Conservation (phyloP, 1,140 invertebrate species). For the Drosophila bocki region DNA sequence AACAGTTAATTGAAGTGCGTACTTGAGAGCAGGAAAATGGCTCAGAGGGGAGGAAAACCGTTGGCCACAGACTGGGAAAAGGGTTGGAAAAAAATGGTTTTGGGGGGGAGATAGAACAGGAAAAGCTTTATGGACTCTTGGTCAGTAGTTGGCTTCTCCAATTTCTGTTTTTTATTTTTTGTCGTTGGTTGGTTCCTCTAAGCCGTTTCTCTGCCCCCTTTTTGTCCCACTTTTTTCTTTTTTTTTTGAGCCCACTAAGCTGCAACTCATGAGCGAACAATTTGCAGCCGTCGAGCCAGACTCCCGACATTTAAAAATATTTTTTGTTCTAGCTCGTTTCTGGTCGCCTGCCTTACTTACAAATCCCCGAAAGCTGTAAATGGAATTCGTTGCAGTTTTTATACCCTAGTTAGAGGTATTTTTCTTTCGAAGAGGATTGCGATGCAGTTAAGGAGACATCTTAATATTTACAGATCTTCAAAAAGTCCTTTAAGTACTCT, state of each 20-base stretch:
- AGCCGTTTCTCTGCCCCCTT: constrained; percentile 9
- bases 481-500: too few relatives aligned
- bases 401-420: constrained; percentile 12
- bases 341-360: constrained; percentile 14
- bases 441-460: background rate
- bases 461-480: background rate
- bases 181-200: constrained; percentile 8
- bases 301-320: constrained; percentile 35
- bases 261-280: constrained; percentile 53
- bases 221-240: background rate
- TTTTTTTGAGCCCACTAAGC: constrained; percentile 22
- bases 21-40: constrained; percentile 32
- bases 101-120: background rate
- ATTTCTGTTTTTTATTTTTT: background rate
- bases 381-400: constrained; percentile 27
- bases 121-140: constrained; percentile 45
- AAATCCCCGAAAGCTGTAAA: constrained; percentile 44
- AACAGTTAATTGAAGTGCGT: constrained; percentile 59
- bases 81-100: background rate
- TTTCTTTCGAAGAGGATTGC: background rate
- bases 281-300: constrained; percentile 32
- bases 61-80: background rate
- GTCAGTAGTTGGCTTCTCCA: constrained; percentile 37
- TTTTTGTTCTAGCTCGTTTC: constrained; percentile 35
- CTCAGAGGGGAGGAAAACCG: background rate